phyloP scores from a whole-genome alignment of 2,888 invertebrate genomes.

The Tuberolachnus salignus region DNA sequence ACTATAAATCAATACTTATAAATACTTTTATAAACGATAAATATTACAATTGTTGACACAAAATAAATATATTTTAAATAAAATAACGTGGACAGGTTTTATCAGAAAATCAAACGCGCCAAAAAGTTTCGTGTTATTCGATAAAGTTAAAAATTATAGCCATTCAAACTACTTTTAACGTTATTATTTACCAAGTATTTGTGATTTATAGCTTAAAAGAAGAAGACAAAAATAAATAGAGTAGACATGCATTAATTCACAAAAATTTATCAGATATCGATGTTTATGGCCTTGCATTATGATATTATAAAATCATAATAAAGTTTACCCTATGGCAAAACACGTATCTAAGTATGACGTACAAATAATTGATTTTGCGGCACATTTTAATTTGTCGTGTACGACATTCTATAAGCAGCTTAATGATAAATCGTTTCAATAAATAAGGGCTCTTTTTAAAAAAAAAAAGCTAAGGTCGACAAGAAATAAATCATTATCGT shows the following conservation, averaged over 20 bases:
- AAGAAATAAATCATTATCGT: too few relatives aligned
- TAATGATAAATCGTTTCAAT: too few relatives aligned
- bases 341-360: too few relatives aligned
- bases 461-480: too few relatives aligned
- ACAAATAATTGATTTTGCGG: too few relatives aligned
- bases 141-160: constrained; percentile 22
- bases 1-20: neutral
- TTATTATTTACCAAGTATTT: constrained; percentile 29
- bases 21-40: neutral
- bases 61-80: constrained; percentile 1
- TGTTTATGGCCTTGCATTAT: neutral
- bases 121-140: constrained; percentile 14
- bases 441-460: too few relatives aligned
- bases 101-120: neutral
- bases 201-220: neutral
- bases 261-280: neutral
- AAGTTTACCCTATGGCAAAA: too few relatives aligned
- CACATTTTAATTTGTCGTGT: too few relatives aligned
- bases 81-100: constrained; percentile 10
- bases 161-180: constrained; percentile 16
- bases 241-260: neutral
- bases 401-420: too few relatives aligned
- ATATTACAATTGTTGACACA: neutral
- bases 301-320: too few relatives aligned
- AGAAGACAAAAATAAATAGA: neutral